Base-by-base conservation (phyloP, 2,113 vertebrate species). In the Paradoxurus hermaphroditus region DNA sequence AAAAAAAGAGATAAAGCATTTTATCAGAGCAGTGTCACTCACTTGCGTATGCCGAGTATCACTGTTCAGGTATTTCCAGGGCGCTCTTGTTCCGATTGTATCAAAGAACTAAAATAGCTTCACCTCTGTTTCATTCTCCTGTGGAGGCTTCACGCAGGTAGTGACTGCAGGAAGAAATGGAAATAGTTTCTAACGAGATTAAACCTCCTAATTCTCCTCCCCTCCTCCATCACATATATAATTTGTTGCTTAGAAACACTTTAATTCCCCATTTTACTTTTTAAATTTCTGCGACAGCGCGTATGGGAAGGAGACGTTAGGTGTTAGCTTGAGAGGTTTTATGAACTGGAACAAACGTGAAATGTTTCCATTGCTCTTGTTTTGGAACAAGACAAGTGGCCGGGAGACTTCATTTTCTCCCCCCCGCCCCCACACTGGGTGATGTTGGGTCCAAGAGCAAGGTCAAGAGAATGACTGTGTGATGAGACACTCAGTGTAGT, bases 231-330 rank as follows among this genome's bases (percentile, higher is more conserved):
- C 44, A 92, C 15, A 4, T 77, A 27, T 96, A 63, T 88, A 87
- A 96, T 92, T 91, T 93, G 97, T 97, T 97, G 95, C 97, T 95
- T 97, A 91, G 96, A 94, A 95, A 97, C 96, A 81, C 13, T 68
- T 70, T 86, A 27, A 41, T 67, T 84, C 62, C 72, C 82, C 49
- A 13, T 85, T 88, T 96, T 85, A 93, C 84, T 91, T 96, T 84
- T 49, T 31, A 96, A 85, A 53, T 88, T 23, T 65, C 90, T 75
- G 49, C 41, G 93, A 46, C 65, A 77, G 77, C 18, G 41, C 10
- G 0, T 49, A 79, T 36, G 63, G 90, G 83, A 75, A 90, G 56
- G 82, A 82, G 75, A 49, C 65, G 75, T 39, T 73, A 49, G 92
- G 90, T 67, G 70, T 88, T 46, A 41, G 70, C 70, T 62, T 62